Evolutionary conservation across 2,113 vertebrate species (phyloP).

Genomic region (Carassius carassius): DNA sequence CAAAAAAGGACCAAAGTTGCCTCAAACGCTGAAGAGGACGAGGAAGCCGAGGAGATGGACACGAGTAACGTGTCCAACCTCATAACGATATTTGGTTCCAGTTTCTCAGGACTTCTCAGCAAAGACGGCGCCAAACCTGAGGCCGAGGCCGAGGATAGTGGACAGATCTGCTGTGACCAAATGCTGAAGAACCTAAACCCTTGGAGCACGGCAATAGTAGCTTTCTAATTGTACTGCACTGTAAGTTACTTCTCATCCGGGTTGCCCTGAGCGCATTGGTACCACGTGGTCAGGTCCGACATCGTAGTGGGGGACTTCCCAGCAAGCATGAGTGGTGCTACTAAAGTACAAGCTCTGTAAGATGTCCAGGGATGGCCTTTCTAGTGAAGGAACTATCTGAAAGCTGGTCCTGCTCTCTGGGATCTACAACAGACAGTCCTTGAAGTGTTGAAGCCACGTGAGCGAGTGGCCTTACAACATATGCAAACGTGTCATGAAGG

Average conservation of each 20-base stretch:
- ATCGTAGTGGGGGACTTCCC: conserved; percentile 49
- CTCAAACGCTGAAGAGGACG: conserved; percentile 12
- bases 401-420: conserved; percentile 48
- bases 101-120: conserved; percentile 85
- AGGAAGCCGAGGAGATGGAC: conserved; percentile 80
- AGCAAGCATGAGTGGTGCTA: conserved; percentile 21
- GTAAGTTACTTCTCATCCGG: conserved; percentile 3
- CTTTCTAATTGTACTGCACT: conserved; percentile 68
- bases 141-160: conserved; percentile 60
- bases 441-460: conserved; percentile 9
- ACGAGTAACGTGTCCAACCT: conserved; percentile 83
- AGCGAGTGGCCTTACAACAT: conserved; percentile 5
- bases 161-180: conserved; percentile 79
- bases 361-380: conserved; percentile 39
- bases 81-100: conserved; percentile 85
- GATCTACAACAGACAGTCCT: conserved; percentile 3
- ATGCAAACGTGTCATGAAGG: conserved; percentile 37
- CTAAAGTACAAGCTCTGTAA: conserved; percentile 3
- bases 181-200: conserved; percentile 81
- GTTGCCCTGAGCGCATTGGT: conserved; percentile 26
- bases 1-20: conserved; percentile 74
- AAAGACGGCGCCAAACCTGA: conserved; percentile 71
- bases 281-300: conserved; percentile 52
- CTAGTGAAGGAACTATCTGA: conserved; percentile 30
- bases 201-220: conserved; percentile 86